Evolutionary conservation across 1,140 invertebrate species (phyloP), one percentile per base, ranked within the genome.

Genomic region (Drosophila teissieri): DNA sequence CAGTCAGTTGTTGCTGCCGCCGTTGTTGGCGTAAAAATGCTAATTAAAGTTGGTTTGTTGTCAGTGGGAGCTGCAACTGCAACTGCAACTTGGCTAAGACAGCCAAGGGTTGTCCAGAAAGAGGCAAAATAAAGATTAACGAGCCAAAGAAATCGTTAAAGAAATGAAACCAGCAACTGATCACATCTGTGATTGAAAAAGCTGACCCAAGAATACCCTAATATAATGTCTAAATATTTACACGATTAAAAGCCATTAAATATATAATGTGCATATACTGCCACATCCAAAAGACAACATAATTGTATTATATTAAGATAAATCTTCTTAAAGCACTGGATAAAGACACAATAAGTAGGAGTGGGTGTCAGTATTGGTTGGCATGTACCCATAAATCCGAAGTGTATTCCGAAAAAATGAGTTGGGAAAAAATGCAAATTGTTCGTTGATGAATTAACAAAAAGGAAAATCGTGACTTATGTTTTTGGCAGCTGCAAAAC

Each of bases 381-480:
- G 37, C 37, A 14, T 24, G 7, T 2, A 45, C 17, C 17, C 15
- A 46, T 19, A 15, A 51, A 39, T 24, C 8, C 19, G 52, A 62
- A 73, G 68, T 27, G 68, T 73, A 73, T 67, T 4, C 34, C 55
- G 36, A 52, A 77, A 68, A 77, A 55, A 81, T 78, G 46, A 68
- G 64, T 62, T 72, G 70, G 74, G 55, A 78, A 78, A 80, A 90
- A 90, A 90, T 90, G 88, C 88, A 90, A 90, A 90, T 90, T 90
- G 82, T 90, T 86, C 80, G 88, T 85, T 90, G 86, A 90, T 90
- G 88, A 90, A 90, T 90, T 90, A 90, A 90, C 88, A 90, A 90
- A 90, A 90, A 88, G 86, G 68, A 89, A 90, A 90, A 90, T 90
- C 88, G 88, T 90, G 88, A 90, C 88, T 90, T 90, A 90, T 90